Percentiles rank a stretch among this genome's conserved stretches.
Conservation (phyloP, 2,888 invertebrate species). For the Lissonota sp. region DNA sequence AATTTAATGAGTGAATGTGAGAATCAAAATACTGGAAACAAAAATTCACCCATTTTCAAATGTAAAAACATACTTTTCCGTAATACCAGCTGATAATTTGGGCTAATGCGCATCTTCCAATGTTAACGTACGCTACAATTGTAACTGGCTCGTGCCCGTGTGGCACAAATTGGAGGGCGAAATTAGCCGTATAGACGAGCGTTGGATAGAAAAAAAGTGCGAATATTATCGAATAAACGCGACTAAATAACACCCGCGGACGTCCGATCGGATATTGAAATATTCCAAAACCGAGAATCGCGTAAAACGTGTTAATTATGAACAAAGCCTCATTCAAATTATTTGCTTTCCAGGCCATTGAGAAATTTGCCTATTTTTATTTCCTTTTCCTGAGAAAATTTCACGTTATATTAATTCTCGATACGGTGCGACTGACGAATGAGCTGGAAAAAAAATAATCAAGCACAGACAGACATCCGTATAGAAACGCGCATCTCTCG, state of each 20-base stretch:
- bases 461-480: no score
- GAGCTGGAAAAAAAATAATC: no score
- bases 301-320: slow-evolving; percentile 1
- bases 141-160: no score
- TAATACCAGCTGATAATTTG: slow-evolving; percentile 30
- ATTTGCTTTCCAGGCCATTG: slow-evolving; percentile 17
- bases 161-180: no score
- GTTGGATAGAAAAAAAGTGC: not conserved
- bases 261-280: slow-evolving; percentile 33
- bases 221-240: slow-evolving; percentile 10
- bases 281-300: slow-evolving; percentile 34
- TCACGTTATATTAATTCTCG: no score
- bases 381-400: no score
- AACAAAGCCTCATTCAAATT: slow-evolving; percentile 16
- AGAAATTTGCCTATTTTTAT: no score
- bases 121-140: not conserved
- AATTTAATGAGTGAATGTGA: no score
- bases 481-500: no score
- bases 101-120: slow-evolving; percentile 1
- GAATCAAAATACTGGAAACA: no score
- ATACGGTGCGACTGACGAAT: no score
- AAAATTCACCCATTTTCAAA: not conserved
- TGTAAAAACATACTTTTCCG: slow-evolving; percentile 22
- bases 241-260: slow-evolving; percentile 12
- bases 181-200: not conserved